Conservation (phyloP, 2,797 vertebrate genomes). For the Clarias platycephalus region DNA sequence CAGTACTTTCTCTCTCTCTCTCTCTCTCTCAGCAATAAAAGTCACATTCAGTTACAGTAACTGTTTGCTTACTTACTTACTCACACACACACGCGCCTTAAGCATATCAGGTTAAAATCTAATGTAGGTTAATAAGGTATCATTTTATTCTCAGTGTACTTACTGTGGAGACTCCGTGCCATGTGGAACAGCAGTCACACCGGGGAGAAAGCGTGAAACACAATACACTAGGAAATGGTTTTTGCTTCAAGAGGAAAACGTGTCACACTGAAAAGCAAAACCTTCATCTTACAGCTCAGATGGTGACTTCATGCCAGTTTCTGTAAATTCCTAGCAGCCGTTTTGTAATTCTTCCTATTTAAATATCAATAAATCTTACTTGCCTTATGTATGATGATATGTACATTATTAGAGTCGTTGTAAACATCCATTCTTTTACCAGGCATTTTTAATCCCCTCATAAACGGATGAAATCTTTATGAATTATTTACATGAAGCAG, state of each 20-base stretch:
- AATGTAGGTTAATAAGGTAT: neutral
- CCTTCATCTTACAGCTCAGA: neutral
- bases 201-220: neutral
- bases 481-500: neutral
- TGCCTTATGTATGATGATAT: neutral
- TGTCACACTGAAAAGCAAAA: neutral
- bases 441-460: neutral
- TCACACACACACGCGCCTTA: neutral
- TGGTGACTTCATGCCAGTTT: neutral
- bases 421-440: neutral
- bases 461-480: neutral
- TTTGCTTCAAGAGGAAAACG: neutral
- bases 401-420: too few relatives aligned
- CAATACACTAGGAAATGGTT: neutral
- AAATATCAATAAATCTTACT: neutral
- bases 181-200: neutral
- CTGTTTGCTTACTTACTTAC: neutral
- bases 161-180: neutral
- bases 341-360: neutral
- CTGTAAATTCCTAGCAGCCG: neutral
- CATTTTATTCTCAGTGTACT: neutral
- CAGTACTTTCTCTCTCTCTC: constrained; percentile 3
- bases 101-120: neutral
- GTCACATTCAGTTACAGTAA: neutral
- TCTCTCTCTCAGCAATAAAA: constrained; percentile 5